Evolutionary conservation across 2,888 invertebrate genomes (phyloP).

Genomic region (Drosophila mayaguana): DNA sequence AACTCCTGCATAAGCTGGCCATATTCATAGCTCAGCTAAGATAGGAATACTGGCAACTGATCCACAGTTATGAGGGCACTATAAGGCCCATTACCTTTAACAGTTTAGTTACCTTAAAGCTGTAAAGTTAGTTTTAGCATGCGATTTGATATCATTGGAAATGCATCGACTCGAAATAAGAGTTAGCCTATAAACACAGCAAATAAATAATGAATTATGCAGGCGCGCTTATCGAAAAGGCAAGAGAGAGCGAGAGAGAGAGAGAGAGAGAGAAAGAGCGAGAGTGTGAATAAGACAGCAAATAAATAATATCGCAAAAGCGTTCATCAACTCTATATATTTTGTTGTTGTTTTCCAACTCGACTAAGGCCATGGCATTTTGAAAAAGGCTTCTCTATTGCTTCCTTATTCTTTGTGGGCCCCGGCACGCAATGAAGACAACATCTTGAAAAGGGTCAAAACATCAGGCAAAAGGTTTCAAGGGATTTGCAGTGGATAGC

Average conservation of each 20-base stretch:
- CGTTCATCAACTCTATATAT: conserved; percentile 50
- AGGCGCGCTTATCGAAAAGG: conserved; percentile 51
- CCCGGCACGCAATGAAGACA: conserved; percentile 77
- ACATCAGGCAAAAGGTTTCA: conserved; percentile 71
- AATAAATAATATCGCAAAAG: conserved; percentile 77
- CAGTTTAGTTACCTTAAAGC: conserved; percentile 16
- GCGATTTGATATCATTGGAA: conserved; percentile 2
- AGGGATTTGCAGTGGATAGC: conserved; percentile 49
- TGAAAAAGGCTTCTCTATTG: conserved; percentile 40
- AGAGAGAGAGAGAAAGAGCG: neutral
- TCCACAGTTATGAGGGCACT: neutral
- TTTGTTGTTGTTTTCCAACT: neutral
- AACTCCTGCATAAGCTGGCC: neutral
- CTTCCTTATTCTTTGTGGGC: conserved; percentile 65
- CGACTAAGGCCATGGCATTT: conserved; percentile 43
- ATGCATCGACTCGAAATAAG: conserved; percentile 2
- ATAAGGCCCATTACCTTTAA: neutral
- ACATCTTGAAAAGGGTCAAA: conserved; percentile 82
- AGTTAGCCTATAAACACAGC: conserved; percentile 23
- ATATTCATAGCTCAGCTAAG: too few species aligned
- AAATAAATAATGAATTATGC: conserved; percentile 58
- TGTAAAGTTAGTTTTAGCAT: conserved; percentile 1
- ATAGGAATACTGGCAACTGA: neutral
- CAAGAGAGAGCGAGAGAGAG: neutral
- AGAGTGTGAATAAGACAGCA: conserved; percentile 47